Base-by-base conservation (phyloP, 1,140 invertebrate genomes). In the Venturia canescens region DNA sequence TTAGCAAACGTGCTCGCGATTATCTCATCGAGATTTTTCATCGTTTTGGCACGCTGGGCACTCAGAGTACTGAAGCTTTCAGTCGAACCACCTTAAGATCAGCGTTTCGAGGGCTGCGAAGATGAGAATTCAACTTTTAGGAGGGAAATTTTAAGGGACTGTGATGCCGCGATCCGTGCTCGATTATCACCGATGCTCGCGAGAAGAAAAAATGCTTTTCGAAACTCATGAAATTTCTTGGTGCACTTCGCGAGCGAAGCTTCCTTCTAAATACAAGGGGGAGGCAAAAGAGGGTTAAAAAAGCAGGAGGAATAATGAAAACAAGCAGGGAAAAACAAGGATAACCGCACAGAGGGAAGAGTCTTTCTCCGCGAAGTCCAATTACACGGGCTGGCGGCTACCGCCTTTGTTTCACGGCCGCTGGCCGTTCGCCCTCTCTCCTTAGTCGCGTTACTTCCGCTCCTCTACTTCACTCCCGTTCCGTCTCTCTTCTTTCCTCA, bases 381-480 rank as follows among this genome's bases (percentile, higher is more conserved):
- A 92, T 92, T 92, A 92, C 91, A 92, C 91, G 91, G 74, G 89
- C 87, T 90, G 88, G 89, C 90, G 88, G 89, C 88, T 90, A 85
- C 86, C 89, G 89, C 90, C 82, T 91, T 91, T 91, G 90, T 91
- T 92, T 92, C 90, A 92, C 89, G 90, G 87, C 88, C 86, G 83
- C 87, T 91, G 88, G 87, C 85, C 87, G 83, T 85, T 88, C 83
- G 76, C 72, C 74, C 75, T 53, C 34, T 48, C 69, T 83, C 67
- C 79, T 81, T 76, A 77, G 75, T 26, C 50, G 53, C 67, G 75
- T 69, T 71, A 76, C 86, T 86, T 84, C 83, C 85, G 85, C 83
- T 86, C 83, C 29, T 70, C 77, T 83, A 80, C 83, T 87, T 87
- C 83, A 83, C 79, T 77, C n/a, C 15, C 50, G 15, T 16, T 3